Evolutionary conservation across 2,113 vertebrate genomes (phyloP).

Genomic region (Suricata suricatta): DNA sequence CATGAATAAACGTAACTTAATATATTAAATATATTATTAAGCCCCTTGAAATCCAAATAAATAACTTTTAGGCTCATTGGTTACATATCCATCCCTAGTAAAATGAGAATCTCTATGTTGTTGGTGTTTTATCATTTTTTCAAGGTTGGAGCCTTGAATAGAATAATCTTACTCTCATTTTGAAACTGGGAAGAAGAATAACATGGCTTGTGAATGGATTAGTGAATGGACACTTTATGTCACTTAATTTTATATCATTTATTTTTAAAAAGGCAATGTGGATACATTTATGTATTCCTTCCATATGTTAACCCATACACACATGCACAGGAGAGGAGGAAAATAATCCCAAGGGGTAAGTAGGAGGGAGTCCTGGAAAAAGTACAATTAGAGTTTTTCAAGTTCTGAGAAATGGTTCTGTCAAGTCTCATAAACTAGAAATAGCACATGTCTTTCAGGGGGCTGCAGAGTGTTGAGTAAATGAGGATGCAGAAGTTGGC

Average conservation of each 20-base stretch:
- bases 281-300: neutral
- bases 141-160: neutral
- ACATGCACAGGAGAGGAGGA: neutral
- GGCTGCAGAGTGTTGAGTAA: neutral
- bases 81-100: neutral
- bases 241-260: neutral
- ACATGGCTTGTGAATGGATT: neutral
- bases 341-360: neutral
- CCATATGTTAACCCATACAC: neutral
- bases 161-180: neutral
- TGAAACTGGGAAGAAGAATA: neutral
- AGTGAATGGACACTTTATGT: neutral
- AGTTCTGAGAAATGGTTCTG: neutral
- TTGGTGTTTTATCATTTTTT: neutral
- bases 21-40: slow-evolving; percentile 28
- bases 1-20: neutral
- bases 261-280: neutral
- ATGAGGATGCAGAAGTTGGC: neutral
- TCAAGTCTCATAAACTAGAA: neutral
- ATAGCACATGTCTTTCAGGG: neutral
- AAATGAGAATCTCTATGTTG: neutral
- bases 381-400: neutral
- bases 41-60: neutral
- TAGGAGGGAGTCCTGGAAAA: neutral
- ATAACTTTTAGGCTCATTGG: neutral